Percentiles rank a stretch among this genome's conserved stretches.
phyloP scores from a whole-genome alignment of 2,113 vertebrate genomes.

The Poeciliopsis occidentalis region DNA sequence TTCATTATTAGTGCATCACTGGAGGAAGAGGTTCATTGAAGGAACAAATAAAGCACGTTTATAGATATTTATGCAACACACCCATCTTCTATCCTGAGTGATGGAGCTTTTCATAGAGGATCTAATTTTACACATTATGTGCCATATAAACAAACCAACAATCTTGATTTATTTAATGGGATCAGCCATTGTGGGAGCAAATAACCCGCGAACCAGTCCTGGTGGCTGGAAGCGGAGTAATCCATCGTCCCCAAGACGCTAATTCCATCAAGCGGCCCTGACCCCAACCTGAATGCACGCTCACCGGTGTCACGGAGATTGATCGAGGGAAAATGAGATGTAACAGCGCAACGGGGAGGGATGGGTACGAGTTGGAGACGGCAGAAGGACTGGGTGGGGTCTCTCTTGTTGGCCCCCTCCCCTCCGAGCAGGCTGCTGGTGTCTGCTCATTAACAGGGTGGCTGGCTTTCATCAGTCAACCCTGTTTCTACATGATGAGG shows the following conservation, averaged over 20 bases:
- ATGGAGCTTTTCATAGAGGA: background rate
- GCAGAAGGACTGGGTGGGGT: background rate
- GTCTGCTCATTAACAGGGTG: constrained; percentile 51
- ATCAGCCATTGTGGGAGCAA: constrained; percentile 32
- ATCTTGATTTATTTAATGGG: constrained; percentile 27
- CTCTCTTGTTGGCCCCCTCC: constrained; percentile 32
- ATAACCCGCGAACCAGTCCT: constrained; percentile 22
- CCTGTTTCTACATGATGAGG: constrained; percentile 41
- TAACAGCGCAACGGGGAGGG: constrained; percentile 28
- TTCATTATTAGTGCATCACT: too few species aligned
- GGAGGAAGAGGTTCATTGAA: too few species aligned
- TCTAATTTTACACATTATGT: background rate
- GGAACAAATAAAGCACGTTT: background rate
- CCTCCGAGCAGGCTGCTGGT: constrained; percentile 20
- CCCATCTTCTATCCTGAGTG: background rate
- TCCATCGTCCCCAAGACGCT: constrained; percentile 59
- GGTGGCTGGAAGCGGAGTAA: constrained; percentile 36
- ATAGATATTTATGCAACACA: background rate
- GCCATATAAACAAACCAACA: constrained; percentile 11
- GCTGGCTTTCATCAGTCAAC: constrained; percentile 48
- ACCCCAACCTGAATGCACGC: constrained; percentile 50
- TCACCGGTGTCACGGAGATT: constrained; percentile 61
- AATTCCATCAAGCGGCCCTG: constrained; percentile 60
- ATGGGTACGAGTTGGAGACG: constrained; percentile 7
- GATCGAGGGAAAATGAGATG: constrained; percentile 61